Percentiles rank a stretch among this genome's conserved stretches.
Evolutionary conservation across 2,113 vertebrate species (phyloP).

Genomic region (Hylia prasina): DNA sequence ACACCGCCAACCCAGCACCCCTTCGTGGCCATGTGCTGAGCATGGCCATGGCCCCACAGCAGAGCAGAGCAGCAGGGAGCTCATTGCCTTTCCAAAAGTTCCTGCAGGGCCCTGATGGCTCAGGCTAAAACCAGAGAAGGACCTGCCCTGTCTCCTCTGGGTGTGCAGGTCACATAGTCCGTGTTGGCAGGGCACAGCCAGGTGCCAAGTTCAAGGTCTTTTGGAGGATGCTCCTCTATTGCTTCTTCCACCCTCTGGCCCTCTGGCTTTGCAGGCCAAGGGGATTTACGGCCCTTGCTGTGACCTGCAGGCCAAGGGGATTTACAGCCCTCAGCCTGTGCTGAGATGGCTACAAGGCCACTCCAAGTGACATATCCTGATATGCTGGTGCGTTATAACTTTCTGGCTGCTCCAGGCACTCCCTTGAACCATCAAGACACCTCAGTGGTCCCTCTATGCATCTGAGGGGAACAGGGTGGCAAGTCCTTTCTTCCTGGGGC

Average conservation of each 20-base stretch:
- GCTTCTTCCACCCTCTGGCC: neutral
- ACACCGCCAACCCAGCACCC: neutral
- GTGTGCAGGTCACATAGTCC: fast-evolving
- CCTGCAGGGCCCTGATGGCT: neutral
- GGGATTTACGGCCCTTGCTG: neutral
- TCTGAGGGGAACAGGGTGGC: neutral
- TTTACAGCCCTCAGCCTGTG: neutral
- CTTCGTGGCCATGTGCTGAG: fast-evolving
- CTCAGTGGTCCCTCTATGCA: fast-evolving
- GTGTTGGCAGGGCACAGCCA: neutral
- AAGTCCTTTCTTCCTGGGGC: neutral
- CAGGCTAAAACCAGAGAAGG: neutral
- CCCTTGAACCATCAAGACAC: neutral
- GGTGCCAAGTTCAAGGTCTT: neutral
- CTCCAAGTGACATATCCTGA: neutral
- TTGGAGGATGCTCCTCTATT: neutral
- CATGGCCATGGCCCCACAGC: neutral
- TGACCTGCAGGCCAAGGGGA: neutral
- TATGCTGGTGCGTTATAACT: neutral
- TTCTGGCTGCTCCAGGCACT: neutral
- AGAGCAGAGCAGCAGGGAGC: neutral
- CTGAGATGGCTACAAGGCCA: neutral
- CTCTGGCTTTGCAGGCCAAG: neutral
- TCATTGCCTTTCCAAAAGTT: neutral
- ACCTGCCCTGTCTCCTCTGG: fast-evolving